phyloP scores from a whole-genome alignment of 2,113 vertebrate genomes.

The Dicerorhinus sumatrensis region DNA sequence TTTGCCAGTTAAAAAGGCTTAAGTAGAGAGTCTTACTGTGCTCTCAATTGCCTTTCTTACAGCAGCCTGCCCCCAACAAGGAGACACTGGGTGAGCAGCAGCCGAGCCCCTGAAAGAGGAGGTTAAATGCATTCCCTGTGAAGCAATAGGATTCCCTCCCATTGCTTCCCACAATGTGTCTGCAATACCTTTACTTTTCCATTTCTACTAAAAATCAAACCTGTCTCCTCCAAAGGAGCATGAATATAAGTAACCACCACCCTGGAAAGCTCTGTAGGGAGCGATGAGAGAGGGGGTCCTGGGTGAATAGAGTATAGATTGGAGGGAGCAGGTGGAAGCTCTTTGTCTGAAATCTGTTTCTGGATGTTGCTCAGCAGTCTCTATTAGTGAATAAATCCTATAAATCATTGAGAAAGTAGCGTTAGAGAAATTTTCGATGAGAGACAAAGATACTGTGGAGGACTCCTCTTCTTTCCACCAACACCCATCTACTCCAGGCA shows the following conservation, averaged over 20 bases:
- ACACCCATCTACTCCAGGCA: neutral
- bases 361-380: neutral
- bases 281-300: fast-evolving
- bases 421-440: neutral
- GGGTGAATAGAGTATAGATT: neutral
- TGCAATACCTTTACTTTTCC: neutral
- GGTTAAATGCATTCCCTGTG: neutral
- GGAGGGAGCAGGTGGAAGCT: neutral
- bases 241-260: neutral
- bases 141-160: neutral
- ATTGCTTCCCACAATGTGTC: neutral
- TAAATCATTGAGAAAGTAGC: neutral
- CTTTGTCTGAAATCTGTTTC: constrained; percentile 18
- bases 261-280: neutral
- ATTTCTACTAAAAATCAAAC: neutral
- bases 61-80: neutral
- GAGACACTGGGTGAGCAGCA: neutral
- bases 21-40: neutral
- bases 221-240: neutral
- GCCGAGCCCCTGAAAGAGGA: neutral
- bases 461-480: neutral
- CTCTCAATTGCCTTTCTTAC: constrained; percentile 6
- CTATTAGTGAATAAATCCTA: neutral
- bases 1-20: constrained; percentile 21
- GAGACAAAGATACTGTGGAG: neutral